A percentile compares a stretch with the other conserved stretches of the same genome.
Evolutionary conservation across 2,113 vertebrate species (phyloP).

Genomic region (Chaetodon auriga): DNA sequence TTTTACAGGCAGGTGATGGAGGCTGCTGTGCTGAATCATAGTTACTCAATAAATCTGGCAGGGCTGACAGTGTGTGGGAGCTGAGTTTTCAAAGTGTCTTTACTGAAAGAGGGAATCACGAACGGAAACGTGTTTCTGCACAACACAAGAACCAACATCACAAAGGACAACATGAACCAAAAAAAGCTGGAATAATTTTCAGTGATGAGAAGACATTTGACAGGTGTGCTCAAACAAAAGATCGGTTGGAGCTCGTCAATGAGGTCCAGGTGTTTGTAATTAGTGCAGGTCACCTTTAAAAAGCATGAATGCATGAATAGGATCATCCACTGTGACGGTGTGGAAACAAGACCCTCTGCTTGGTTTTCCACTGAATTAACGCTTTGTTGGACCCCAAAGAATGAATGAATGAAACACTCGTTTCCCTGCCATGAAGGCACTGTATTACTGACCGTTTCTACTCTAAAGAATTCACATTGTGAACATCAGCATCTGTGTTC

Average conservation of each 20-base stretch:
- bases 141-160: not conserved
- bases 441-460: not conserved
- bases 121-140: not conserved
- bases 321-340: no score
- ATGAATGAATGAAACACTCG: not conserved
- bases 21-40: not conserved
- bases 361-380: not conserved
- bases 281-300: not conserved
- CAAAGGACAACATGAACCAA: not conserved
- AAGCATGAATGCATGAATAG: not conserved
- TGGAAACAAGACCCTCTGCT: not conserved
- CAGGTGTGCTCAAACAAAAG: not conserved
- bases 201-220: not conserved
- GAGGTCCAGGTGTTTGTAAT: not conserved
- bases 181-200: slow-evolving; percentile 5
- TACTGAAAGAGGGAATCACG: not conserved
- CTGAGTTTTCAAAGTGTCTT: not conserved
- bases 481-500: slow-evolving; percentile 46
- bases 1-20: not conserved
- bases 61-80: not conserved
- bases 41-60: not conserved
- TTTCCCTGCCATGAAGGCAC: slow-evolving; percentile 19
- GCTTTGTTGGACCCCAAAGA: not conserved
- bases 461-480: slow-evolving; percentile 55
- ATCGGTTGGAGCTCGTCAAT: not conserved